Conservation (phyloP, 1,140 invertebrate genomes). For the Pteromalus puparum region DNA sequence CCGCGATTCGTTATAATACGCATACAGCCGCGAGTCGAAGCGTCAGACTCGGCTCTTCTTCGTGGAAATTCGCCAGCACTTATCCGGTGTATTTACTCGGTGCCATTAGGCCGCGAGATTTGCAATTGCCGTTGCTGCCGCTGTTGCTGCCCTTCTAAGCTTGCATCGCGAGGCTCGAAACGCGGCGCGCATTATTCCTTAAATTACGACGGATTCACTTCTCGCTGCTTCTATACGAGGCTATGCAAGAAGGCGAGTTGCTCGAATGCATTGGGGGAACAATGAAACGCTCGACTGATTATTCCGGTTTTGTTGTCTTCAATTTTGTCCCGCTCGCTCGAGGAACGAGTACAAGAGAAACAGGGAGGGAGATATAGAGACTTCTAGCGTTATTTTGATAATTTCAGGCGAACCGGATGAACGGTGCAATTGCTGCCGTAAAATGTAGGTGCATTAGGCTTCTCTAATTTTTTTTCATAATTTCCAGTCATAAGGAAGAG, state of each 20-base stretch:
- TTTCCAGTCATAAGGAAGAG: neutral
- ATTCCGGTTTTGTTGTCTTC: slow-evolving; percentile 30
- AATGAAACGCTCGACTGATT: slow-evolving; percentile 15
- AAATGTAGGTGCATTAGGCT: neutral
- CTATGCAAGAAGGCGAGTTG: neutral
- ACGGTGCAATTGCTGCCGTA: neutral
- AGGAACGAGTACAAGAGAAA: neutral
- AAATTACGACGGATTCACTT: slow-evolving; percentile 43
- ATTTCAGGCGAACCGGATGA: neutral
- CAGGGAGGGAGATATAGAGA: neutral
- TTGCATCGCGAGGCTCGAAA: neutral
- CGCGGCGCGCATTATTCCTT: slow-evolving; percentile 7
- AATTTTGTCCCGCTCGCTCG: slow-evolving; percentile 15
- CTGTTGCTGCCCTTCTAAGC: neutral
- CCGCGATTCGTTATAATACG: neutral
- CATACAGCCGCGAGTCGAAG: neutral
- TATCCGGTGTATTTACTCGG: slow-evolving; percentile 35
- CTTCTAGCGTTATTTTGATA: neutral
- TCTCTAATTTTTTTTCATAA: neutral
- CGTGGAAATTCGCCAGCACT: neutral
- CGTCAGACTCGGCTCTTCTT: slow-evolving; percentile 4
- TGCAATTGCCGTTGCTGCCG: neutral
- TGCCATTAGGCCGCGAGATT: slow-evolving; percentile 21
- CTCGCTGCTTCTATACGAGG: neutral
- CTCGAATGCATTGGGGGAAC: neutral